Evolutionary conservation across 1,140 invertebrate genomes (phyloP).

Genomic region (Brachionus koreanus): DNA sequence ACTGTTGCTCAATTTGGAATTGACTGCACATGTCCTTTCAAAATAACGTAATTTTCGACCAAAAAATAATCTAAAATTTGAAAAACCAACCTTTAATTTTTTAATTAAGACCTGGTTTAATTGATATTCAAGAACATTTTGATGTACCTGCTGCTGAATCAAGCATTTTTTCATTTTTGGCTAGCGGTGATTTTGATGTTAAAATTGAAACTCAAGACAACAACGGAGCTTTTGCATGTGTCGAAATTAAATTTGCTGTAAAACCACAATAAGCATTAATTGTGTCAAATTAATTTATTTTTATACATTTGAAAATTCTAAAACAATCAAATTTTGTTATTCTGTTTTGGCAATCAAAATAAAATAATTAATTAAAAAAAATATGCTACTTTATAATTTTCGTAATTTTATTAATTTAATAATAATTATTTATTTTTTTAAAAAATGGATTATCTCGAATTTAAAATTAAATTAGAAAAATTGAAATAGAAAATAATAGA

Average conservation of each 20-base stretch:
- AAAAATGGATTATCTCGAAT: background rate
- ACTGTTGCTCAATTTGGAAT: constrained; percentile 20
- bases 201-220: constrained; percentile 25
- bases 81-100: background rate
- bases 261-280: constrained; percentile 20
- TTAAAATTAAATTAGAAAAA: constrained; percentile 30
- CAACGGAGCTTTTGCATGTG: background rate
- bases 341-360: background rate
- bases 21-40: constrained; percentile 43
- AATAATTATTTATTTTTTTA: constrained; percentile 3
- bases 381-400: background rate
- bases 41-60: background rate
- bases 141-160: constrained; percentile 14
- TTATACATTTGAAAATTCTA: background rate
- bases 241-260: constrained; percentile 29
- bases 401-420: background rate
- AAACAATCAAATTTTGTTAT: background rate
- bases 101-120: background rate
- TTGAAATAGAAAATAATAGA: background rate
- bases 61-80: background rate
- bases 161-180: constrained; percentile 25
- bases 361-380: background rate
- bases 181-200: constrained; percentile 36
- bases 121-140: background rate
- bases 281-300: background rate